Conservation (phyloP, 1,140 invertebrate genomes). For the Drosophila seguyi region DNA sequence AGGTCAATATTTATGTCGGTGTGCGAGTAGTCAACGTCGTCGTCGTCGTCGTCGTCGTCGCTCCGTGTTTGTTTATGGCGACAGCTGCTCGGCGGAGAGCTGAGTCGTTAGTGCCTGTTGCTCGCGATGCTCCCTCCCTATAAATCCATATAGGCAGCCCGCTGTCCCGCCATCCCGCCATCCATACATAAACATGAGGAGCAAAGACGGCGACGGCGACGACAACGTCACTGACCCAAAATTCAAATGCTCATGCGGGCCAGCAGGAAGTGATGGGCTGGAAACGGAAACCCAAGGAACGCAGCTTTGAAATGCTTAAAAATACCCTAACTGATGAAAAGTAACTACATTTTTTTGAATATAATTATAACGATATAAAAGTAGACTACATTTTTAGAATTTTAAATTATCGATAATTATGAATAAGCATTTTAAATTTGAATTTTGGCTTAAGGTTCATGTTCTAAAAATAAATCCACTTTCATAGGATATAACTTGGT, state of each 20-base stretch:
- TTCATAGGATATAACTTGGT: too few relatives aligned
- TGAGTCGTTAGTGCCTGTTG: conserved; percentile 39
- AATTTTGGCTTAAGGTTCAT: too few relatives aligned
- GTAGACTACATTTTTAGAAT: too few relatives aligned
- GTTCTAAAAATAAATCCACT: too few relatives aligned
- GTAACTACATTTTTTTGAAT: not conserved
- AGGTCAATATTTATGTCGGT: conserved; percentile 72
- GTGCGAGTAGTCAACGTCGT: conserved; percentile 16
- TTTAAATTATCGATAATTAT: too few relatives aligned
- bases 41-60: not conserved
- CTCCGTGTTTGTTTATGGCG: conserved; percentile 48
- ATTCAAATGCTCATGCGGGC: conserved; percentile 79
- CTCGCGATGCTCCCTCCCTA: conserved; percentile 14
- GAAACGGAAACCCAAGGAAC: conserved; percentile 19
- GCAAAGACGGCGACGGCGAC: conserved; percentile 14
- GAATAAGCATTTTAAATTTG: too few relatives aligned
- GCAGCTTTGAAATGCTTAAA: conserved; percentile 8
- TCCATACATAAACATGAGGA: conserved; percentile 72
- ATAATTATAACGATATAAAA: too few relatives aligned
- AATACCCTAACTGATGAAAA: not conserved
- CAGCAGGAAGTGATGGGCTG: conserved; percentile 41
- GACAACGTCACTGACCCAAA: conserved; percentile 77
- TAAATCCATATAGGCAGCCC: conserved; percentile 9
- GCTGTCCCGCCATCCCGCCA: not conserved
- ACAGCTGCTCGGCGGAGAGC: conserved; percentile 33